Percentiles rank a stretch among this genome's conserved stretches.
Conservation (phyloP, 2,888 invertebrate species). For the Cepaea hortensis region DNA sequence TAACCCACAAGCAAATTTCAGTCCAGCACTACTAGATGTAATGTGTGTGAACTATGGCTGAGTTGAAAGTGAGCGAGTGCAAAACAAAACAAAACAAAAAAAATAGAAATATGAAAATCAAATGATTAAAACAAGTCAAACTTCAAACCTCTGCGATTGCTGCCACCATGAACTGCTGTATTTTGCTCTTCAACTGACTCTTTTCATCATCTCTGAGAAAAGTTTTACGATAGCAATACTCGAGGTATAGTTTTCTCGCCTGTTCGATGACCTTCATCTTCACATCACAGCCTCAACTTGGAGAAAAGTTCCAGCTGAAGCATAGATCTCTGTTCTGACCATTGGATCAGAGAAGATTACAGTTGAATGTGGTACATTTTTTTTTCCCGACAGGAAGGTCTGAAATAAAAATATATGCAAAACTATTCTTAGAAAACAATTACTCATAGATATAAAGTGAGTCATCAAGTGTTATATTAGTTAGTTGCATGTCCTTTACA, state of each 20-base stretch:
- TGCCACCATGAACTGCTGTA: conserved; percentile 30
- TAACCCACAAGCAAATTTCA: too few relatives aligned
- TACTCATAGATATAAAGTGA: too few relatives aligned
- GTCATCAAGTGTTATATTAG: too few relatives aligned
- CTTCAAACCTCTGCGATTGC: conserved; percentile 26
- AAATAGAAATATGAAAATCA: too few relatives aligned
- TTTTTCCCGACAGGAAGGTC: neutral
- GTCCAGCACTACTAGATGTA: too few relatives aligned
- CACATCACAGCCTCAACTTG: neutral
- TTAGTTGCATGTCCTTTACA: too few relatives aligned
- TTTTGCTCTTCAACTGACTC: neutral
- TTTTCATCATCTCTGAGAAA: conserved; percentile 8
- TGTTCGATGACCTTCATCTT: conserved; percentile 26
- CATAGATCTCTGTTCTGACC: neutral
- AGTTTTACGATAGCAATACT: conserved; percentile 11
- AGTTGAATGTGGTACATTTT: neutral
- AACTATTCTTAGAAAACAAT: neutral
- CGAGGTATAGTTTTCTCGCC: conserved; percentile 7
- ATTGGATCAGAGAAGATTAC: neutral
- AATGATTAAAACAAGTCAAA: too few relatives aligned
- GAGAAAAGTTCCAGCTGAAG: neutral
- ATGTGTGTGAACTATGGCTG: too few relatives aligned
- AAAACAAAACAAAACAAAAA: too few relatives aligned
- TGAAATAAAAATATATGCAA: neutral
- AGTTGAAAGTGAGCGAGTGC: too few relatives aligned